Evolutionary conservation across 2,888 invertebrate genomes (phyloP).

Genomic region (Endotricha flammealis): DNA sequence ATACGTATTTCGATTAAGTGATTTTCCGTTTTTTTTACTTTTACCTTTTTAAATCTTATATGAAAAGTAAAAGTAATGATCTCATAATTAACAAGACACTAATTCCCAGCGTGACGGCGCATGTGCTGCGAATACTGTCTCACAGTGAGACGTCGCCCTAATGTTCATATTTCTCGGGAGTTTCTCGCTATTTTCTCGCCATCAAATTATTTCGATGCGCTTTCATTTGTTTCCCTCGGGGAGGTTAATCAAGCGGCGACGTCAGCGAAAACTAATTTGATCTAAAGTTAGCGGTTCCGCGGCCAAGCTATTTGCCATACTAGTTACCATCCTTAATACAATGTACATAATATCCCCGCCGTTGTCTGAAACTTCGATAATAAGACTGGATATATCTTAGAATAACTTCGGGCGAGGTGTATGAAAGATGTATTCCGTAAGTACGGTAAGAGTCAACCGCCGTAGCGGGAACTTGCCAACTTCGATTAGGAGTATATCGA

Average conservation of each 20-base stretch:
- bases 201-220: constrained; percentile 22
- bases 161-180: constrained; percentile 15
- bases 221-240: constrained; percentile 44
- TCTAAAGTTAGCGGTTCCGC: constrained; percentile 54
- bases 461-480: constrained; percentile 42
- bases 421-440: constrained; percentile 31
- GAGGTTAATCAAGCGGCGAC: constrained; percentile 62
- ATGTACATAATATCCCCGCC: constrained; percentile 49
- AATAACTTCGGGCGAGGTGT: constrained; percentile 23
- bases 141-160: neutral
- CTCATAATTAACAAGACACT: neutral
- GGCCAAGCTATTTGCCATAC: constrained; percentile 56
- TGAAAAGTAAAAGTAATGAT: no score
- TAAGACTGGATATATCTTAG: constrained; percentile 29
- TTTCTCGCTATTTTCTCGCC: neutral
- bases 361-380: constrained; percentile 32
- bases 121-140: neutral
- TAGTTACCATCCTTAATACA: constrained; percentile 58
- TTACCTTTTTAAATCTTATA: no score
- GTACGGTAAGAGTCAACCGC: constrained; percentile 43
- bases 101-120: neutral
- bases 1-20: no score
- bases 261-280: constrained; percentile 66
- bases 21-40: no score
- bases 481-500: constrained; percentile 53